A percentile compares a stretch with the other conserved stretches of the same genome.
Conservation (phyloP, 1,140 invertebrate species). For the Zaprionus africanus region DNA sequence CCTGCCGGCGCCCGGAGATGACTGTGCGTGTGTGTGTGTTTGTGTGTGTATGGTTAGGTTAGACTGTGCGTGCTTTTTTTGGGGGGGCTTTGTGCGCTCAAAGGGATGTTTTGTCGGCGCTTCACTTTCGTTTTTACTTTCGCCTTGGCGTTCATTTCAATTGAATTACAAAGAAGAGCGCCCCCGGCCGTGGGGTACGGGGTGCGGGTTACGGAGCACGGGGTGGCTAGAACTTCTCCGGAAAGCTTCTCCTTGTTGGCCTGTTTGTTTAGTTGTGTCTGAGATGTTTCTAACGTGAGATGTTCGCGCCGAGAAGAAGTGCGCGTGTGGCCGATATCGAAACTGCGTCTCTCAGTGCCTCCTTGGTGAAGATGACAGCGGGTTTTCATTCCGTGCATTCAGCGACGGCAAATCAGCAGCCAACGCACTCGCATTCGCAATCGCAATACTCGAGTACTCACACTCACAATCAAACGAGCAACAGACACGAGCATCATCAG, state of each 20-base stretch:
- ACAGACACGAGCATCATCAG: conserved; percentile 29
- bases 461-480: conserved; percentile 2
- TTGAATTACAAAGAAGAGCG: conserved; percentile 53
- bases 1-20: not conserved
- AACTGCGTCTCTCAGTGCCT: conserved; percentile 39
- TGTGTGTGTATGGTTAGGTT: not conserved
- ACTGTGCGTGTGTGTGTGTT: conserved; percentile 17
- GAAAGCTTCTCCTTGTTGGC: conserved; percentile 67
- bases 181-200: conserved; percentile 6
- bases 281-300: conserved; percentile 84
- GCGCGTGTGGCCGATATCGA: conserved; percentile 75
- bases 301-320: conserved; percentile 80
- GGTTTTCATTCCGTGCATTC: conserved; percentile 74
- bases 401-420: conserved; percentile 76
- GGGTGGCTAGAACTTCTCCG: conserved; percentile 15
- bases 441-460: conserved; percentile 3
- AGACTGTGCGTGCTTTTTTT: conserved; percentile 9
- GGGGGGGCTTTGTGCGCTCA: conserved; percentile 46
- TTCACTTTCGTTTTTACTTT: conserved; percentile 46
- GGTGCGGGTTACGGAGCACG: not conserved
- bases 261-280: conserved; percentile 79
- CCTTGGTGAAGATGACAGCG: conserved; percentile 74
- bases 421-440: conserved; percentile 29
- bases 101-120: conserved; percentile 65
- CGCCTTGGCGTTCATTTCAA: conserved; percentile 57